phyloP scores from a whole-genome alignment of 2,888 invertebrate species.

The Caenorhabditis doughertyi region DNA sequence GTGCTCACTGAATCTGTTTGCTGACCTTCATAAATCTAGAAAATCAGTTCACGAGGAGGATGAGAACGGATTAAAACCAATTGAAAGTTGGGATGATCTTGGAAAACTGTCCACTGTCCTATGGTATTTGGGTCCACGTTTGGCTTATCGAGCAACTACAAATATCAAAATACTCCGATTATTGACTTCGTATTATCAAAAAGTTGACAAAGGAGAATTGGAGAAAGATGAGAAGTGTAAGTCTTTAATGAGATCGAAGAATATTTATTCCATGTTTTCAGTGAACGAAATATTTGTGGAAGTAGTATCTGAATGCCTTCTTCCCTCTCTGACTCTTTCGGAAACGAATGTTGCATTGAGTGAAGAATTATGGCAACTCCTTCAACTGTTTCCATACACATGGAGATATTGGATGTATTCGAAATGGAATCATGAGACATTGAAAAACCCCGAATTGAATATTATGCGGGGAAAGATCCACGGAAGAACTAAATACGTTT shows the following conservation, averaged over 20 bases:
- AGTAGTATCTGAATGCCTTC: constrained; percentile 88
- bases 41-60: constrained; percentile 40
- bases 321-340: constrained; percentile 94
- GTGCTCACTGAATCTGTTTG: constrained; percentile 48
- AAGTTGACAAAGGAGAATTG: constrained; percentile 64
- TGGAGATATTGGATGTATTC: constrained; percentile 82
- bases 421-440: constrained; percentile 93
- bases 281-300: constrained; percentile 73
- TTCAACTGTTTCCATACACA: constrained; percentile 84
- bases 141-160: constrained; percentile 86
- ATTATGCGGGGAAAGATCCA: constrained; percentile 91
- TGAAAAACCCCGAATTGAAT: constrained; percentile 90
- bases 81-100: constrained; percentile 74
- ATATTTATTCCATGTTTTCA: constrained; percentile 35
- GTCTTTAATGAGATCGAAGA: constrained; percentile 4
- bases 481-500: constrained; percentile 94
- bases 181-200: constrained; percentile 84
- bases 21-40: constrained; percentile 23
- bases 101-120: constrained; percentile 61
- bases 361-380: constrained; percentile 94
- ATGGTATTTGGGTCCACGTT: constrained; percentile 70
- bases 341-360: constrained; percentile 96
- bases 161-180: constrained; percentile 89
- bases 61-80: constrained; percentile 47
- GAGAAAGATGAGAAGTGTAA: constrained; percentile 62